These are phyloP conservation scores for Tapera naevia DNA, from an alignment of 2,797 vertebrate genomes.

Conservation along the genomic window DNA sequence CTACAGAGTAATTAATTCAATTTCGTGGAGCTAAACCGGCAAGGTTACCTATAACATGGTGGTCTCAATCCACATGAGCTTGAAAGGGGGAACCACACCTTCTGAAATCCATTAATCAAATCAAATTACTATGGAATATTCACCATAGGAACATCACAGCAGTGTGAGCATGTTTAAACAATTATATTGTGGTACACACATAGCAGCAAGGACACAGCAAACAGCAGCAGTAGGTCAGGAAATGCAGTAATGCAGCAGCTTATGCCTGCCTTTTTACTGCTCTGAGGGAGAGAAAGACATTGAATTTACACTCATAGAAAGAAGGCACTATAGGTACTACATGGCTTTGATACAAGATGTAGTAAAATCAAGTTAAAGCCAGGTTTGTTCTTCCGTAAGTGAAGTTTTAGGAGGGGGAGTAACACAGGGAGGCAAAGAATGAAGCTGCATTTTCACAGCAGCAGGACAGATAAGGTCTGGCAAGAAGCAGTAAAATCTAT, in stretches of 20 bases:
- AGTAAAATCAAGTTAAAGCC: background rate
- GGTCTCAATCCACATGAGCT: slow-evolving; percentile 67
- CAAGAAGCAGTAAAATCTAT: background rate
- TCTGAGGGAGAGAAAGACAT: slow-evolving; percentile 21
- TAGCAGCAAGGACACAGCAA: slow-evolving; percentile 59
- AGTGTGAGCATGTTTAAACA: slow-evolving; percentile 39
- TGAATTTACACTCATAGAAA: background rate
- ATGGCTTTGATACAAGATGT: background rate
- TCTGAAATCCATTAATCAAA: slow-evolving; percentile 73
- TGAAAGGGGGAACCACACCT: slow-evolving; percentile 48
- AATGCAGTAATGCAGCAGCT: background rate
- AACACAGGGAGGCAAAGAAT: background rate
- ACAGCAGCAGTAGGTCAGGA: slow-evolving; percentile 25
- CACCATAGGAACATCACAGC: slow-evolving; percentile 51
- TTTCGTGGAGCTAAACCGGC: slow-evolving; percentile 35
- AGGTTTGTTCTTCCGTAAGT: background rate
- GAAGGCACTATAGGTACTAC: background rate
- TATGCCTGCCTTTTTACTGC: background rate
- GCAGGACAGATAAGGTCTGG: background rate
- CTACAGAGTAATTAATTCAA: slow-evolving; percentile 58
- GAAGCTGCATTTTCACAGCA: background rate
- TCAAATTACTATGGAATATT: slow-evolving; percentile 56
- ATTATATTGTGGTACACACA: slow-evolving; percentile 36
- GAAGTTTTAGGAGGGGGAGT: background rate
- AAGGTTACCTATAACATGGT: slow-evolving; percentile 63